Conservation (phyloP, 53 echinoderm and acorn worm genomes). For the Apostichopus leukothele region DNA sequence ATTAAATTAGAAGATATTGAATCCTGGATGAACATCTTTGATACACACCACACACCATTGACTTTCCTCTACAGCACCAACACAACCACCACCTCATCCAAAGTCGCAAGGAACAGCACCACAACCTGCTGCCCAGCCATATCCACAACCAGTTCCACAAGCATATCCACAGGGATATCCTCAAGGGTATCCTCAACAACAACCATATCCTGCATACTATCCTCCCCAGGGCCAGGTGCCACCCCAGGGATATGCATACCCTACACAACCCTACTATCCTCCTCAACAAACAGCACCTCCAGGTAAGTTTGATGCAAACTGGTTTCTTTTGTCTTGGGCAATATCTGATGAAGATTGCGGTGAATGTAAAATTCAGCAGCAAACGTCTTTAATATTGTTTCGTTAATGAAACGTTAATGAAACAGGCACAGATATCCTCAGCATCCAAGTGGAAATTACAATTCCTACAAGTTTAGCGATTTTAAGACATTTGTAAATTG, state of each 20-base stretch:
- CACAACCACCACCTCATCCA: constrained; percentile 33
- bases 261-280: constrained; percentile 46
- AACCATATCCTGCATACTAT: constrained; percentile 39
- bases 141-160: constrained; percentile 41
- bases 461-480: too few species aligned
- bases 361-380: too few species aligned
- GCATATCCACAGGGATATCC: constrained; percentile 43
- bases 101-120: constrained; percentile 37
- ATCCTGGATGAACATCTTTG: too few species aligned
- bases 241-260: constrained; percentile 56
- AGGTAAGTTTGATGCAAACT: constrained; percentile 9
- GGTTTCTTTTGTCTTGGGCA: too few species aligned
- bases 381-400: too few species aligned
- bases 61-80: constrained; percentile 5
- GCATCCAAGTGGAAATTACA: too few species aligned
- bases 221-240: constrained; percentile 22
- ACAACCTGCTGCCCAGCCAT: constrained; percentile 29
- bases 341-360: too few species aligned
- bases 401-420: too few species aligned
- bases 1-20: too few species aligned
- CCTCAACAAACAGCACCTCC: constrained; percentile 11
- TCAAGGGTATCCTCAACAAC: constrained; percentile 45
- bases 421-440: too few species aligned
- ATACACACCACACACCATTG: background rate
- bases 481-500: too few species aligned